Evolutionary conservation across 2,113 vertebrate species (phyloP).

Genomic region (Sorex araneus): DNA sequence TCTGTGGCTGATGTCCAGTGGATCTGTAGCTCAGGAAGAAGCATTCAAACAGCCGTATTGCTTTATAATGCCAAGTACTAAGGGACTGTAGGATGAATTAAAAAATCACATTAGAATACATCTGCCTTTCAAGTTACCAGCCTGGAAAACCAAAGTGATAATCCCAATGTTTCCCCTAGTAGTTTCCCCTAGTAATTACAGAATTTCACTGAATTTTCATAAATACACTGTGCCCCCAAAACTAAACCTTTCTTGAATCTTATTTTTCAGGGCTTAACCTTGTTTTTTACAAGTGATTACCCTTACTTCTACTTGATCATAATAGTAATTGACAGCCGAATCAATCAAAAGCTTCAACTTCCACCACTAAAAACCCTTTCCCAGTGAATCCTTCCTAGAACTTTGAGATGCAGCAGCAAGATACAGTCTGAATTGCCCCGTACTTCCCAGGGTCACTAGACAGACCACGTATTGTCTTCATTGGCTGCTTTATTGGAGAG

Average conservation of each 20-base stretch:
- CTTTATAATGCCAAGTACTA: background rate
- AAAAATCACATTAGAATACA: background rate
- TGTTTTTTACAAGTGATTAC: background rate
- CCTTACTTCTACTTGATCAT: background rate
- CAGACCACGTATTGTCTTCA: background rate
- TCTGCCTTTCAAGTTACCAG: background rate
- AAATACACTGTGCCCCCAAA: slow-evolving; percentile 8
- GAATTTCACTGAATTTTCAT: background rate
- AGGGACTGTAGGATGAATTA: too few species aligned
- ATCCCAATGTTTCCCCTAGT: background rate
- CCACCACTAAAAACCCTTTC: slow-evolving; percentile 14
- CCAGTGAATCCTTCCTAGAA: background rate
- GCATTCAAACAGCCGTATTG: background rate
- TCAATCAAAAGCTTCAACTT: background rate
- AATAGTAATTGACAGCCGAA: background rate
- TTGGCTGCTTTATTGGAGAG: too few species aligned
- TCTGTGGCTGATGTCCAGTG: too few species aligned
- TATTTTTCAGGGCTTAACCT: background rate
- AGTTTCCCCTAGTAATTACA: background rate
- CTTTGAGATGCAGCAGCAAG: background rate
- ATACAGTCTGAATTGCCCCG: background rate
- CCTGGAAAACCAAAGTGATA: background rate
- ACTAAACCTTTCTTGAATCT: background rate
- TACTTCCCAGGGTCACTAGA: background rate
- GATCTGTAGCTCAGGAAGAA: too few species aligned